A percentile compares a stretch with the other conserved stretches of the same genome.
Conservation (phyloP, 2,888 invertebrate species). For the Apamea sordens region DNA sequence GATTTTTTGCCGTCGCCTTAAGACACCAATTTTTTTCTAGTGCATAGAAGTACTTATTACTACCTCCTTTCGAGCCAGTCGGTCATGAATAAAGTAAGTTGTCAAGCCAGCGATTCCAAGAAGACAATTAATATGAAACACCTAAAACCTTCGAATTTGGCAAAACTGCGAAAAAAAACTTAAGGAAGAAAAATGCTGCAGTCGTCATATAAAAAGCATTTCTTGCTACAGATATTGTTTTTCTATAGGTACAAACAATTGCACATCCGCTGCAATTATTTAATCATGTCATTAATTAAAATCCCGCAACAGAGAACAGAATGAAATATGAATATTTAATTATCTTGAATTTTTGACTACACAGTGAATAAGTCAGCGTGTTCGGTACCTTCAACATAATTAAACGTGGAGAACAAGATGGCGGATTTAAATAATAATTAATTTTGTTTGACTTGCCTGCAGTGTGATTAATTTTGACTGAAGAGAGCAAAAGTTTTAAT, state of each 20-base stretch:
- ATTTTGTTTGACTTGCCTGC: neutral
- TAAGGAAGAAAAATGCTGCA: neutral
- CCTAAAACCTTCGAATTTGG: neutral
- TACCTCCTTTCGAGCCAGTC: neutral
- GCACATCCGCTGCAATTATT: neutral
- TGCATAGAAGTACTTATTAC: neutral
- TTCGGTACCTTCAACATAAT: constrained; percentile 3
- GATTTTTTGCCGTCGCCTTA: neutral
- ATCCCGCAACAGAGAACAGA: constrained; percentile 1
- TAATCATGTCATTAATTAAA: neutral
- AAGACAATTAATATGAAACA: neutral
- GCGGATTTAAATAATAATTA: constrained; percentile 13
- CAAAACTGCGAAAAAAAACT: neutral
- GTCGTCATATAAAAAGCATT: neutral
- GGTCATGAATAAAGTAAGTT: neutral
- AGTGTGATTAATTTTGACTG: neutral
- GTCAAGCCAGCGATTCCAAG: neutral
- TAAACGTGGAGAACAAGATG: neutral
- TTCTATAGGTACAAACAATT: neutral
- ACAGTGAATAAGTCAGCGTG: constrained; percentile 15
- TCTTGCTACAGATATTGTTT: neutral
- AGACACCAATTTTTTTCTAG: neutral
- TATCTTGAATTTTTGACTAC: constrained; percentile 18
- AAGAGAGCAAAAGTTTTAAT: constrained; percentile 8
- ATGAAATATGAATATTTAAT: constrained; percentile 32